Evolutionary conservation across 2,888 invertebrate species (phyloP), one percentile per base, ranked within the genome.

Genomic region (Zhuqinia jingwanae): DNA sequence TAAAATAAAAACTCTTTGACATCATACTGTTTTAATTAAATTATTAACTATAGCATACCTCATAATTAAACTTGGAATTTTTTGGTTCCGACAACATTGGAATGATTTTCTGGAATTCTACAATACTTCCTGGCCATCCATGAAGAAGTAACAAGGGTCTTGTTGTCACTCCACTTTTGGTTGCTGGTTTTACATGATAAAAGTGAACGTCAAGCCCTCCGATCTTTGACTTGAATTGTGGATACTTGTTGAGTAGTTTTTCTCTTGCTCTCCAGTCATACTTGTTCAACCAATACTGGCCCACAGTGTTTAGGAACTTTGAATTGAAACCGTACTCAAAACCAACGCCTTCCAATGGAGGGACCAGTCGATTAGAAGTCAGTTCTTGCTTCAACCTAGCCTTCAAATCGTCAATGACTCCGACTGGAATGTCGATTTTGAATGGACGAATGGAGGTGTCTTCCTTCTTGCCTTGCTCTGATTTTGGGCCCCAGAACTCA

Each of bases 321-420:
- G 95, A 93, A 91, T 97, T 96, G 92, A 97, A 95, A 1, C 98
- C 98, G 91, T 97, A 97, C 86, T 95, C 94, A 92, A 97, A 97
- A 10, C 94, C 95, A 0, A 93, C 92, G 76, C 94, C 94, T 87
- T 92, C 91, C 87, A 93, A 87, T 0, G 92, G 92, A 2, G 92
- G 91, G 8, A 90, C 82, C 42, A 92, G 90, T 15, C 92, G 91
- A 11, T 88, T 79, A 0, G 88, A 85, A 17, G 65, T 76, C 17
- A 90, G 47, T 92, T 96, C 95, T 58, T 96, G 91, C 76, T 93
- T 93, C 80, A 97, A 92, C 80, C 95, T 93, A 20, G 92, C 90
- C 89, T 94, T 94, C 63, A 96, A 92, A 90, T 91, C 89, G 13
- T 84, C 77, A 10, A 92, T 65, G 8, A 94, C 93, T 95, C 95